phyloP scores from a whole-genome alignment of 2,797 vertebrate genomes.

The Phataginus tricuspis region DNA sequence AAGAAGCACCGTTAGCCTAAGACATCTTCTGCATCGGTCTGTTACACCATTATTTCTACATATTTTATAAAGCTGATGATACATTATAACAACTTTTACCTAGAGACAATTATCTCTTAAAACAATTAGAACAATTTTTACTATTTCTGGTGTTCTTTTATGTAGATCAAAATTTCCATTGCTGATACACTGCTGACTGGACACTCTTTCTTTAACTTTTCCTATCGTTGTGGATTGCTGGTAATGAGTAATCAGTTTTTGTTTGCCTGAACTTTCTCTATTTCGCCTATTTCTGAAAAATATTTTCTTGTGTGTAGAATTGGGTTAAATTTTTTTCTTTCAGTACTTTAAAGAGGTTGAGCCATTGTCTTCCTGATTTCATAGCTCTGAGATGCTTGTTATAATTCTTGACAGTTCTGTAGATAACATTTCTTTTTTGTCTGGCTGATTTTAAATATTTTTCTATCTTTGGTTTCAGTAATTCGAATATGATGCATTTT shows the following conservation, averaged over 20 bases:
- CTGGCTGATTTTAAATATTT: background rate
- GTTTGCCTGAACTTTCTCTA: background rate
- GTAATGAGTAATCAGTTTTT: background rate
- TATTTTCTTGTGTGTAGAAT: background rate
- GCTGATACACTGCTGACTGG: background rate
- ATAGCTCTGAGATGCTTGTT: background rate
- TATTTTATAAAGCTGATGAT: background rate
- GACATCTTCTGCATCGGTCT: background rate
- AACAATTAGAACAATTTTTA: background rate
- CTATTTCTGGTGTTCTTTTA: background rate
- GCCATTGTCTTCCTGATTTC: background rate
- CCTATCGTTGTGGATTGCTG: background rate
- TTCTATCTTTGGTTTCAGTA: background rate
- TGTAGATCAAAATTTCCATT: background rate
- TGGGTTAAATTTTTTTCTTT: background rate
- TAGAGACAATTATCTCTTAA: background rate
- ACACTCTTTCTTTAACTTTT: background rate
- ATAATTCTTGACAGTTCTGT: background rate
- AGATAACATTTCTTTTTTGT: background rate
- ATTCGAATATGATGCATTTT: background rate
- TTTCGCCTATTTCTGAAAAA: background rate
- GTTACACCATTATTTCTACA: background rate
- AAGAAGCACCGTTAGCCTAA: background rate
- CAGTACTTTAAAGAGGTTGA: background rate
- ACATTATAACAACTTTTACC: background rate